Conservation (phyloP, 2,797 vertebrate genomes). For the Karalla daura region DNA sequence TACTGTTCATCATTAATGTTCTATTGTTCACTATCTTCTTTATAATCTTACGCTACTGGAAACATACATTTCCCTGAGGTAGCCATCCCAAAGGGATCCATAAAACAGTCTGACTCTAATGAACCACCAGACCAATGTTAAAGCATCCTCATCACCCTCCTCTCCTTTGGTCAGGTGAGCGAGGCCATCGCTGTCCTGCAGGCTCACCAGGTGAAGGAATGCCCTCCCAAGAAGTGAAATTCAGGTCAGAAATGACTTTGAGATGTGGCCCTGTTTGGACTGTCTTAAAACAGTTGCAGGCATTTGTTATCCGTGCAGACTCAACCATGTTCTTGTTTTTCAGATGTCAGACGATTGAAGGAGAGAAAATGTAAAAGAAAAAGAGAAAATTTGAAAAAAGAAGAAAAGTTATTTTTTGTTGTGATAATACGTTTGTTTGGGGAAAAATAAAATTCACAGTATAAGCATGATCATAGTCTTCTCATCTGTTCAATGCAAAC, state of each 20-base stretch:
- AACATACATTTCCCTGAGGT: too few species aligned
- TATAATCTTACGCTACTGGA: too few species aligned
- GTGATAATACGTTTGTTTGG: constrained; percentile 79
- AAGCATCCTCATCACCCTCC: background rate
- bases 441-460: constrained; percentile 70
- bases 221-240: constrained; percentile 78
- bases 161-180: constrained; percentile 84
- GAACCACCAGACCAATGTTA: background rate
- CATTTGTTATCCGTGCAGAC: background rate
- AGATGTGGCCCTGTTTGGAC: background rate
- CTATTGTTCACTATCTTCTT: too few species aligned
- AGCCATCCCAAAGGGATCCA: too few species aligned
- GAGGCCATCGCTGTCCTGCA: constrained; percentile 94
- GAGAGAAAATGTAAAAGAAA: constrained; percentile 30
- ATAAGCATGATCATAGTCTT: constrained; percentile 70
- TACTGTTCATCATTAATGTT: too few species aligned
- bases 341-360: constrained; percentile 58
- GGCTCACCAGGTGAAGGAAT: constrained; percentile 88
- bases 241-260: constrained; percentile 60
- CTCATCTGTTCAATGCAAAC: constrained; percentile 46
- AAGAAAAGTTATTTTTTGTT: constrained; percentile 60
- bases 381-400: constrained; percentile 23
- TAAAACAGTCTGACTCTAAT: too few species aligned
- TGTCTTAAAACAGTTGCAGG: background rate
- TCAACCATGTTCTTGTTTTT: constrained; percentile 19